phyloP scores from a whole-genome alignment of 2,888 invertebrate species.

The Dicyrtoma fusca region DNA sequence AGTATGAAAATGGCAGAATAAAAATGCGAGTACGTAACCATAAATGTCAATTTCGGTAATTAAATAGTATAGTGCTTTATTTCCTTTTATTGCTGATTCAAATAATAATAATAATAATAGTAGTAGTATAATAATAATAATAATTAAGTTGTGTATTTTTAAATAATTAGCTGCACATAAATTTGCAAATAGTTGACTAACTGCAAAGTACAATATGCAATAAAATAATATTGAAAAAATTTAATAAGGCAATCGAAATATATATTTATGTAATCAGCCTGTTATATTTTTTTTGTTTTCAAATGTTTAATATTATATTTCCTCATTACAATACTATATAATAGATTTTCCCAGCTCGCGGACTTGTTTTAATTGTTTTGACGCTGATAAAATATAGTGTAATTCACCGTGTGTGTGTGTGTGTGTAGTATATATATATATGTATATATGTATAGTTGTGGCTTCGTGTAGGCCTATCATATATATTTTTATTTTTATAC shows the following conservation, averaged over 20 bases:
- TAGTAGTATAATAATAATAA: no score
- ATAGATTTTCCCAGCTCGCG: no score
- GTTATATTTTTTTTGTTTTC: background rate
- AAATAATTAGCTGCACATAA: background rate
- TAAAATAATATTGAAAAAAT: slow-evolving; percentile 21
- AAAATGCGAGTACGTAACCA: background rate
- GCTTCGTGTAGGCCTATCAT: no score
- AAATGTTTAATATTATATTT: no score
- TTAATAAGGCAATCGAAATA: slow-evolving; percentile 22
- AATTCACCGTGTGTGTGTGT: no score
- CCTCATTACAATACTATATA: no score
- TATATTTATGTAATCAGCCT: background rate
- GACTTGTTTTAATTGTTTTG: no score
- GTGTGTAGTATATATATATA: no score
- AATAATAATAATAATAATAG: background rate
- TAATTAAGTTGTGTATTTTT: background rate
- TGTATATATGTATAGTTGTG: no score
- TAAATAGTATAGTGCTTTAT: slow-evolving; percentile 6
- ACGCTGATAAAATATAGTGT: no score
- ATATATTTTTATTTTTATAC: no score
- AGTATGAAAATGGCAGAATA: no score
- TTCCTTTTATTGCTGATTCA: slow-evolving; percentile 3
- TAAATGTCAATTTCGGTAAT: background rate
- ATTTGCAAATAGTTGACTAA: slow-evolving; percentile 10
- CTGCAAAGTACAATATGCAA: slow-evolving; percentile 3